Conservation (phyloP, 2,113 vertebrate genomes). For the Campylomormyrus numenius region DNA sequence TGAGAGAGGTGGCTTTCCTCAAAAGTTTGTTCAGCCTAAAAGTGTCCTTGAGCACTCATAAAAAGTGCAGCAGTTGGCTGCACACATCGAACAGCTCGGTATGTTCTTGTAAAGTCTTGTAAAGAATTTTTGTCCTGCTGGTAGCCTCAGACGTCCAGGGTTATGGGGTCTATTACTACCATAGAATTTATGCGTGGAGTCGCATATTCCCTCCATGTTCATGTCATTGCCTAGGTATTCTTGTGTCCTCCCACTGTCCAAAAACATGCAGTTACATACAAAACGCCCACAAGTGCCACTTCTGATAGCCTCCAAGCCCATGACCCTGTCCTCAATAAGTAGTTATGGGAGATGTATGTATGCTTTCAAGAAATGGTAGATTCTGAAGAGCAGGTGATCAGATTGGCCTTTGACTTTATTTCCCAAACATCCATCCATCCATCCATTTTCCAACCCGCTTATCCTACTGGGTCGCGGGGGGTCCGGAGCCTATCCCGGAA, state of each 20-base stretch:
- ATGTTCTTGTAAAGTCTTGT: background rate
- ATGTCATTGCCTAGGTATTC: background rate
- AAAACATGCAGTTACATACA: background rate
- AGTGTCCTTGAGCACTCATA: background rate
- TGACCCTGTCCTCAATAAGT: background rate
- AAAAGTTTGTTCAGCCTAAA: background rate
- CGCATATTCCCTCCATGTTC: background rate
- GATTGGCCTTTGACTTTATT: background rate
- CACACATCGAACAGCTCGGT: background rate
- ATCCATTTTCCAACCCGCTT: no score
- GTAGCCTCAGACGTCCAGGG: background rate
- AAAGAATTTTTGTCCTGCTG: background rate
- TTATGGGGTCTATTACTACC: background rate
- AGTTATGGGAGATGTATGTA: background rate
- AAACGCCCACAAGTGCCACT: background rate
- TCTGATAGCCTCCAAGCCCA: background rate
- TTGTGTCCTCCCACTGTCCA: background rate
- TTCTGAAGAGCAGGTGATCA: background rate
- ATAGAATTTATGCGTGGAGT: background rate
- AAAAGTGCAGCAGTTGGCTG: background rate
- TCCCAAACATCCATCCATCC: no score
- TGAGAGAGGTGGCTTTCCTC: background rate
- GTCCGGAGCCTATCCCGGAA: no score
- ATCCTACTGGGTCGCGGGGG: no score
- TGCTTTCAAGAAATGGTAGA: background rate